Evolutionary conservation across 2,888 invertebrate species (phyloP).

Genomic region (Muschampia plurimacula): DNA sequence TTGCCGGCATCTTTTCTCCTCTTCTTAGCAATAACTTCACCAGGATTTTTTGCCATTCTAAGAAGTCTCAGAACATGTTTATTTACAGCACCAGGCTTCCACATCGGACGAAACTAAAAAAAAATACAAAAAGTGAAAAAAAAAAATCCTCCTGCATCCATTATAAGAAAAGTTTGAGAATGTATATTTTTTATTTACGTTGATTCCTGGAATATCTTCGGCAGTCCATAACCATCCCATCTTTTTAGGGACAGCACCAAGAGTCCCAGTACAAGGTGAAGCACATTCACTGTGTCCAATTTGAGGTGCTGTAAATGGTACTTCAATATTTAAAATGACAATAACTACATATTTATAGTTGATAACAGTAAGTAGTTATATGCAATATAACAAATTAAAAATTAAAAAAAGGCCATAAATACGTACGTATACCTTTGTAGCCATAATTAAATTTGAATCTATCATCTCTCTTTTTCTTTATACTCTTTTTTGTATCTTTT

Average conservation of each 20-base stretch:
- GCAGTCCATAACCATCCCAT: constrained; percentile 84
- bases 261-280: constrained; percentile 65
- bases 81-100: constrained; percentile 77
- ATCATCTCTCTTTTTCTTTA: constrained; percentile 64
- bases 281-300: constrained; percentile 75
- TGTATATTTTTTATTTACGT: constrained; percentile 56
- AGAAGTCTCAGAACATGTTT: constrained; percentile 72
- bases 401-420: constrained; percentile 48
- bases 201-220: constrained; percentile 71
- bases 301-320: constrained; percentile 65
- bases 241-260: constrained; percentile 67
- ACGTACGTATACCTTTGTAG: constrained; percentile 82
- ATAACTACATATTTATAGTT: no score
- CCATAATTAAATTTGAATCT: constrained; percentile 79
- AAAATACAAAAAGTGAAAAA: constrained; percentile 54
- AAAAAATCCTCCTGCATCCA: constrained; percentile 29
- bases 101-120: constrained; percentile 74
- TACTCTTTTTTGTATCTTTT: constrained; percentile 63
- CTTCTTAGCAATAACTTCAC: constrained; percentile 64
- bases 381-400: background rate
- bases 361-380: no score
- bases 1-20: constrained; percentile 60
- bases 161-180: background rate
- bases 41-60: constrained; percentile 71
- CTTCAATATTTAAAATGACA: background rate